These are phyloP conservation scores for Potamilus streckersoni DNA, from an alignment of 1,140 invertebrate genomes.

Conservation along the genomic window DNA sequence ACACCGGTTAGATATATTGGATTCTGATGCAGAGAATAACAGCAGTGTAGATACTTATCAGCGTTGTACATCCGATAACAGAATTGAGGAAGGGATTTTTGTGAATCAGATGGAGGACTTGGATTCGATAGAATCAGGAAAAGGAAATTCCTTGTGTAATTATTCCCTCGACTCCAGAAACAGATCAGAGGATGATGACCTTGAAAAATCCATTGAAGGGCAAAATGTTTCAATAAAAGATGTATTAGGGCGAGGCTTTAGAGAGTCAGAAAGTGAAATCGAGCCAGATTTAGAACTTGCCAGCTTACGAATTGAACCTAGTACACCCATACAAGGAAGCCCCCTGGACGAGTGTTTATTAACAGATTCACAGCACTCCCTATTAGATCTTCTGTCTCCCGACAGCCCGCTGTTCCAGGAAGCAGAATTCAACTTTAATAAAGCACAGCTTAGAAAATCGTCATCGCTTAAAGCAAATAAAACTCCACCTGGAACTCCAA, in stretches of 20 bases:
- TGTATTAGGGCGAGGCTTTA: no score
- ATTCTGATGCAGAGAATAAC: no score
- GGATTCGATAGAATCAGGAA: constrained; percentile 25
- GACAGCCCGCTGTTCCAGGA: constrained; percentile 58
- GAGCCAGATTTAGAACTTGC: no score
- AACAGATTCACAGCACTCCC: no score
- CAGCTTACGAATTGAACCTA: no score
- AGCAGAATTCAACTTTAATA: constrained; percentile 61
- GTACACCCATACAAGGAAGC: no score
- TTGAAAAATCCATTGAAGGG: constrained; percentile 29
- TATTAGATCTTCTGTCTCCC: constrained; percentile 17
- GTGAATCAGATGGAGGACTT: constrained; percentile 59
- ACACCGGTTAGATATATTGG: not conserved
- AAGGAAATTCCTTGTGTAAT: constrained; percentile 5
- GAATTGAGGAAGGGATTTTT: constrained; percentile 51
- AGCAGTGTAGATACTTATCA: no score
- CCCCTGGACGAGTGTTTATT: no score
- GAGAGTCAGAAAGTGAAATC: no score
- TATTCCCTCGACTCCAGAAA: constrained; percentile 41
- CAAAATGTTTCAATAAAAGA: constrained; percentile 16
- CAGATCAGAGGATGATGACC: constrained; percentile 43
- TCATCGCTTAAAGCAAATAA: constrained; percentile 90
- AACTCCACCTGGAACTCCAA: constrained; percentile 81
- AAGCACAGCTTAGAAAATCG: constrained; percentile 54
- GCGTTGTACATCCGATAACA: no score